These are phyloP conservation scores for Drosophila ezoana DNA, from an alignment of 2,888 invertebrate genomes.

Conservation along the genomic window DNA sequence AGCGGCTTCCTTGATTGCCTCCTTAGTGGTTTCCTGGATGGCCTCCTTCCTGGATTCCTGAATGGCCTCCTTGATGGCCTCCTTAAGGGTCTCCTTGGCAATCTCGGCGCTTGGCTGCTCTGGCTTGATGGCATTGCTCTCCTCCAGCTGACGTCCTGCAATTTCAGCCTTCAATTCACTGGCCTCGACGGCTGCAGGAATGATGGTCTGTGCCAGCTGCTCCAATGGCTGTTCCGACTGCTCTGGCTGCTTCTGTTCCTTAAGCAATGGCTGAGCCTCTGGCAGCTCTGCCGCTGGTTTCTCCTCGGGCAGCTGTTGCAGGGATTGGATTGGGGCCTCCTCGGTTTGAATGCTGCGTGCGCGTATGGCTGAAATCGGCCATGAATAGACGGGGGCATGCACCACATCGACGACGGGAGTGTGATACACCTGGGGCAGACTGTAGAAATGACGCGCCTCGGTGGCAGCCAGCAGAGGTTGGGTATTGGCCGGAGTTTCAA, in stretches of 20 bases:
- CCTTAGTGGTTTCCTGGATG: constrained; percentile 47
- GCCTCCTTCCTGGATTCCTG: constrained; percentile 38
- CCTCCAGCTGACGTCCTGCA: constrained; percentile 72
- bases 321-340: constrained; percentile 36
- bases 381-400: constrained; percentile 73
- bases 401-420: constrained; percentile 82
- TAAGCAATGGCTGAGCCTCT: constrained; percentile 41
- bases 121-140: constrained; percentile 66
- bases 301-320: constrained; percentile 32
- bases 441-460: constrained; percentile 79
- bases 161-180: constrained; percentile 64
- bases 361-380: constrained; percentile 74
- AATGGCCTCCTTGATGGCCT: constrained; percentile 32
- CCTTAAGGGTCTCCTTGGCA: constrained; percentile 39
- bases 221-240: constrained; percentile 40
- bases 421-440: constrained; percentile 74
- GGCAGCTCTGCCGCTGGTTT: constrained; percentile 31
- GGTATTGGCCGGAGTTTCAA: constrained; percentile 75
- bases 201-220: constrained; percentile 36
- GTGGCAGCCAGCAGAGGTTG: constrained; percentile 64
- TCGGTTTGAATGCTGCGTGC: constrained; percentile 77
- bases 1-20: constrained; percentile 39
- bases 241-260: constrained; percentile 41
- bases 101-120: constrained; percentile 46
- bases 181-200: constrained; percentile 54